These are phyloP conservation scores for Rambutsinella grinnellia DNA, from an alignment of 2,888 invertebrate genomes.

Conservation along the genomic window DNA sequence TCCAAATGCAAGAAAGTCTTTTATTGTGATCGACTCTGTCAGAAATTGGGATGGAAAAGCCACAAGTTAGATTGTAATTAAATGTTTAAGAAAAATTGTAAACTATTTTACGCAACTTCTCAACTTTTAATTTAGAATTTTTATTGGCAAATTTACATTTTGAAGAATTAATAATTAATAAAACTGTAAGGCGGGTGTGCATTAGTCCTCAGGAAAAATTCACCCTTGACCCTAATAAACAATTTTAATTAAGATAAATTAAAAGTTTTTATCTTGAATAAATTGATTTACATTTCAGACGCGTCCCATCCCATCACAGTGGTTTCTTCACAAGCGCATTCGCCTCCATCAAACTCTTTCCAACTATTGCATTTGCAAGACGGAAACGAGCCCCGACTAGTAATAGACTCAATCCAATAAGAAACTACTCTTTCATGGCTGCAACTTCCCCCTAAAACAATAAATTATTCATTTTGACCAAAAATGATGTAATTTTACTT, in stretches of 20 bases:
- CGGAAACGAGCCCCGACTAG: neutral
- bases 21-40: neutral
- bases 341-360: constrained; percentile 2
- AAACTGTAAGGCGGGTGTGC: no score
- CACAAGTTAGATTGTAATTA: neutral
- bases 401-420: neutral
- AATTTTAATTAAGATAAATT: no score
- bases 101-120: no score
- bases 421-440: neutral
- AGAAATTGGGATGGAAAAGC: neutral
- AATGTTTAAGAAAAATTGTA: no score
- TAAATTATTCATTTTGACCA: neutral
- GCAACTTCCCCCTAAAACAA: constrained; percentile 22
- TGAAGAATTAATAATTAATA: no score
- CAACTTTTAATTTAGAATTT: no score
- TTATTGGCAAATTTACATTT: no score
- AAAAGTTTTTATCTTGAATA: no score
- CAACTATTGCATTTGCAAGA: neutral
- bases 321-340: constrained; percentile 14
- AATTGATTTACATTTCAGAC: constrained; percentile 14
- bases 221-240: no score
- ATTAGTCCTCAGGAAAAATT: no score
- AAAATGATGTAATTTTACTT: neutral
- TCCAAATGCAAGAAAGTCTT: neutral
- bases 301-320: constrained; percentile 32